These are phyloP conservation scores for Sula dactylatra DNA, from an alignment of 2,113 vertebrate species.

Conservation along the genomic window DNA sequence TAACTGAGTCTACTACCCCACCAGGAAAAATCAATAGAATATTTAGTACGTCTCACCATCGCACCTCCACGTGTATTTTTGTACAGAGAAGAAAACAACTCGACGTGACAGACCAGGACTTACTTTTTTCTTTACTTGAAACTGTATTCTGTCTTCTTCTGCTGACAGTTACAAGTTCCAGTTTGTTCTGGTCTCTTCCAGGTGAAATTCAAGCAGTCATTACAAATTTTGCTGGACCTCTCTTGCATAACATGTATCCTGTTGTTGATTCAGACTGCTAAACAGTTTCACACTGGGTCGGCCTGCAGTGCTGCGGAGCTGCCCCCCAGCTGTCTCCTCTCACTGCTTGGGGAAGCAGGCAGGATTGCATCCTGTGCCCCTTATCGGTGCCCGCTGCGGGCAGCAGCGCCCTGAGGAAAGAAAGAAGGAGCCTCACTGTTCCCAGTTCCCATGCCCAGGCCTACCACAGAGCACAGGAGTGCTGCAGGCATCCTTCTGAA, in stretches of 20 bases:
- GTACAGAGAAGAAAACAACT: neutral
- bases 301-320: neutral
- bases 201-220: neutral
- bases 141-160: neutral
- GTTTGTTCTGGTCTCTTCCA: neutral
- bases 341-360: neutral
- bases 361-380: neutral
- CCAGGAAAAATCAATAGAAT: constrained; percentile 21
- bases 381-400: rapidly evolving
- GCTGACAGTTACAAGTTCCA: neutral
- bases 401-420: neutral
- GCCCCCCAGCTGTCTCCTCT: neutral
- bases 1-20: neutral
- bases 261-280: neutral
- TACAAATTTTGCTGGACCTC: neutral
- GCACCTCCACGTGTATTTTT: neutral
- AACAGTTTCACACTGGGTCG: neutral
- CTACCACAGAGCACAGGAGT: neutral
- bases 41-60: constrained; percentile 14
- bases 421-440: neutral
- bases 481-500: neutral
- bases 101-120: neutral
- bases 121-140: neutral
- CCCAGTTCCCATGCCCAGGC: neutral
- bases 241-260: neutral